Conservation (phyloP, 1,140 invertebrate species). For the Ostrea edulis region DNA sequence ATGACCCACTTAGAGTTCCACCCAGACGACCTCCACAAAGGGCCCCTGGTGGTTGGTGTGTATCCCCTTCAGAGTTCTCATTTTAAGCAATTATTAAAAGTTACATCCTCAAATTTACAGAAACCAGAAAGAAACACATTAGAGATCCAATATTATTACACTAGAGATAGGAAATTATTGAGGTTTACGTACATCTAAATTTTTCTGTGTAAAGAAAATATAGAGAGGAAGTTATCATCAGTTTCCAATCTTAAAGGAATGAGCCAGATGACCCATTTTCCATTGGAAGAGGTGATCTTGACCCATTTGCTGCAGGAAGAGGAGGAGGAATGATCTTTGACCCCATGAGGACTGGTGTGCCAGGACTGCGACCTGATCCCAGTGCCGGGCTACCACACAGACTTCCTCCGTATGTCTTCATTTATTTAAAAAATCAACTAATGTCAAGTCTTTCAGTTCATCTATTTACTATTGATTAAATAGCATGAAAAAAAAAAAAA, state of each 20-base stretch:
- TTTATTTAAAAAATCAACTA: not conserved
- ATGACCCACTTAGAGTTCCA: conserved; percentile 61
- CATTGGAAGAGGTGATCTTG: conserved; percentile 86
- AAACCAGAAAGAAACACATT: too few species aligned
- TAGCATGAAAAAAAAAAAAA: too few species aligned
- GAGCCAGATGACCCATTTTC: conserved; percentile 77
- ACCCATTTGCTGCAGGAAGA: conserved; percentile 84
- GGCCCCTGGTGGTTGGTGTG: conserved; percentile 56
- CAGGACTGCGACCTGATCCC: conserved; percentile 66
- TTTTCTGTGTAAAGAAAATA: not conserved
- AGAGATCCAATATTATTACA: too few species aligned
- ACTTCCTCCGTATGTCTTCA: conserved; percentile 62
- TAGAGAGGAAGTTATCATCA: not conserved
- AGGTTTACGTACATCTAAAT: not conserved
- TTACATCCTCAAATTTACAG: too few species aligned
- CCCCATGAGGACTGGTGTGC: conserved; percentile 78
- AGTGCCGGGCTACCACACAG: conserved; percentile 64
- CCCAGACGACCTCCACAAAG: conserved; percentile 47
- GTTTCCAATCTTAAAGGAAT: conserved; percentile 52
- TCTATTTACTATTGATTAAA: too few species aligned
- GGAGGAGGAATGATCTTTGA: conserved; percentile 87
- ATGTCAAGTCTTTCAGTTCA: too few species aligned
- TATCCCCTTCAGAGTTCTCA: not conserved
- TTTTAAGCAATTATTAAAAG: not conserved
- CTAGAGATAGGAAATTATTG: too few species aligned